Base-by-base conservation (phyloP, 2,888 invertebrate genomes). In the Ernsta delagoae region DNA sequence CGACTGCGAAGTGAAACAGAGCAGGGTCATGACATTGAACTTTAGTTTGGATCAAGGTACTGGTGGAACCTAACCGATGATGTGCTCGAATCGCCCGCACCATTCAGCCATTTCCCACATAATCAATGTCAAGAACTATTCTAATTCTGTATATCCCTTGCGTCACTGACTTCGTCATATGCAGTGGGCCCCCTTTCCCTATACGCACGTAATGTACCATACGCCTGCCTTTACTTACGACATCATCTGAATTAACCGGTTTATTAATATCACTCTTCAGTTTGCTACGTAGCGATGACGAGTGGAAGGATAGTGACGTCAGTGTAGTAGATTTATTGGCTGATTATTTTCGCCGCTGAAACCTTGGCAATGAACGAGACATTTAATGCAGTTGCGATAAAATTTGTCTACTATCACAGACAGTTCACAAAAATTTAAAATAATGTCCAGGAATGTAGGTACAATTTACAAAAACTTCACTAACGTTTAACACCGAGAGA, bases 21-120 rank as follows among this genome's bases (percentile, higher is more conserved):
- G 39, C 63, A 68, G 56, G 71, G 72, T 65, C 71, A 56, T 59
- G 71, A 65, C 72, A 73, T 60, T 74, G 75, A 74, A 70, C 72
- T 74, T 71, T 62, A 41, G 45, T 54, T 65, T 65, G 68, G 56
- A 53, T 66, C 53, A 34, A 24, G 39, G 59, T 48, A 41, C 8
- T 54, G 70, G 31, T 4, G 16, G 31, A 64, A 64, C 63, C 71
- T 43, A 45, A 59, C 70, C 59, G 60, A 66, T 54, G 54, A 61
- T 16, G 59, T 53, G 6, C 41, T 8, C 59, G 65, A 11, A 39
- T 39, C 61, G 59, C 70, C 63, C 70, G 70, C 66, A 57, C 53
- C 54, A 24, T 60, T 31, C 12, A 12, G 50, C 50, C 34, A 56
- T 59, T 43, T 64, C 12, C 24, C 62, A 64, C 5, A 57, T 50